Conservation (phyloP, 1,140 invertebrate species). For the Bombus difficillimus region DNA sequence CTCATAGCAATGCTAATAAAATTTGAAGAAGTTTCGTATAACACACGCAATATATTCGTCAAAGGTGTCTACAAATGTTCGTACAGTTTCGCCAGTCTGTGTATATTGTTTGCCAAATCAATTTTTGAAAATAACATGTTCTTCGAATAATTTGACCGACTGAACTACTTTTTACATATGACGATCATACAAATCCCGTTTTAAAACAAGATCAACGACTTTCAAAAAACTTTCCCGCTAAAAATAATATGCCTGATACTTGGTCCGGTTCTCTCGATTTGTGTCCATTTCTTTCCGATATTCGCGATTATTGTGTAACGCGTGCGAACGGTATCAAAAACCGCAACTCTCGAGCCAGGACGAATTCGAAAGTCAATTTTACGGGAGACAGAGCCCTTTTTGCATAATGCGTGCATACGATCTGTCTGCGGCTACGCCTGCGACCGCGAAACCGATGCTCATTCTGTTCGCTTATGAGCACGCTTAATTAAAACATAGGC, state of each 20-base stretch:
- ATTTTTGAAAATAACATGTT: neutral
- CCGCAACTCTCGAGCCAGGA: neutral
- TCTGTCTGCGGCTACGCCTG: neutral
- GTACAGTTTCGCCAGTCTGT: too few species aligned
- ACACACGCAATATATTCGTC: too few species aligned
- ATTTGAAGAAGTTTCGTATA: too few species aligned
- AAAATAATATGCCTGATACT: neutral
- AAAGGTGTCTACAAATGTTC: too few species aligned
- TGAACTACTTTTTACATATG: neutral
- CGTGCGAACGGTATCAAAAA: neutral
- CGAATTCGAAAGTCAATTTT: conserved; percentile 23
- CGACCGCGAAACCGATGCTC: neutral
- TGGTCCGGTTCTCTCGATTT: neutral
- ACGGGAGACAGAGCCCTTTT: neutral
- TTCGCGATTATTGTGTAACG: neutral
- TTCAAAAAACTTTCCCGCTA: neutral
- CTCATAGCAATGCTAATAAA: too few species aligned
- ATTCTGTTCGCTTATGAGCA: neutral
- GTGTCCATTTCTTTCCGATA: neutral
- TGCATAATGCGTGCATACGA: neutral
- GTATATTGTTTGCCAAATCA: neutral
- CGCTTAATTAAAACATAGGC: neutral
- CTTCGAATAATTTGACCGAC: neutral
- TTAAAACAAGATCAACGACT: neutral
- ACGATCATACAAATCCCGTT: neutral